Conservation (phyloP, 2,888 invertebrate genomes). For the Scaptodrosophila latifasciaeformis region DNA sequence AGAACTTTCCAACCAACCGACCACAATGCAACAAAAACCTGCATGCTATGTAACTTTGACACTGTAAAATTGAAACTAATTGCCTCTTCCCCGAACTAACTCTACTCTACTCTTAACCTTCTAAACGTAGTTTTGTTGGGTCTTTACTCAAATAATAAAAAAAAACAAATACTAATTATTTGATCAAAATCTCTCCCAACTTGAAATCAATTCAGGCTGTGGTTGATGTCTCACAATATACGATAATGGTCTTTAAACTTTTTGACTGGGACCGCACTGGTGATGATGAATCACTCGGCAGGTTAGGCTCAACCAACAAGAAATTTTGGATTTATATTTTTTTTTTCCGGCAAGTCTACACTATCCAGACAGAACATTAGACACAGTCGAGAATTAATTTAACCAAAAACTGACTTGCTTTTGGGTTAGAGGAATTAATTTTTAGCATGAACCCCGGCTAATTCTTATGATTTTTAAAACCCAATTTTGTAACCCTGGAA, state of each 20-base stretch:
- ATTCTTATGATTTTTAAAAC: no score
- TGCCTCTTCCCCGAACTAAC: no score
- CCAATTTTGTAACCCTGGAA: conserved; percentile 1
- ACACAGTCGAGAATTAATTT: conserved; percentile 10
- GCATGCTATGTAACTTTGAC: conserved; percentile 2
- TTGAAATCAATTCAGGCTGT: conserved; percentile 75
- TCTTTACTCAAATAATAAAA: background rate
- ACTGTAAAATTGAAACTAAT: no score
- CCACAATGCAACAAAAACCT: background rate
- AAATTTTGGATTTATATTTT: no score
- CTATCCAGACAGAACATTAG: no score
- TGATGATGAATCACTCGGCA: conserved; percentile 94
- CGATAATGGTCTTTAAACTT: conserved; percentile 81
- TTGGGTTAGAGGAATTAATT: conserved; percentile 4
- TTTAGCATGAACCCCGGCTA: no score
- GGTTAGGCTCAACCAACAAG: conserved; percentile 81
- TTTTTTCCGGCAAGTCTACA: no score
- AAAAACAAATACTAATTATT: conserved; percentile 3
- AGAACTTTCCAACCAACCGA: no score
- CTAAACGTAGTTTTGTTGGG: background rate
- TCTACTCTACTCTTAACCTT: no score
- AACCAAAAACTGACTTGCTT: background rate
- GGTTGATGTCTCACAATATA: conserved; percentile 78
- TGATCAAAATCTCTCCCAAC: no score
- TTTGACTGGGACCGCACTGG: conserved; percentile 95